Evolutionary conservation across 2,888 invertebrate genomes (phyloP).

Genomic region (Sphecodes monilicornis): DNA sequence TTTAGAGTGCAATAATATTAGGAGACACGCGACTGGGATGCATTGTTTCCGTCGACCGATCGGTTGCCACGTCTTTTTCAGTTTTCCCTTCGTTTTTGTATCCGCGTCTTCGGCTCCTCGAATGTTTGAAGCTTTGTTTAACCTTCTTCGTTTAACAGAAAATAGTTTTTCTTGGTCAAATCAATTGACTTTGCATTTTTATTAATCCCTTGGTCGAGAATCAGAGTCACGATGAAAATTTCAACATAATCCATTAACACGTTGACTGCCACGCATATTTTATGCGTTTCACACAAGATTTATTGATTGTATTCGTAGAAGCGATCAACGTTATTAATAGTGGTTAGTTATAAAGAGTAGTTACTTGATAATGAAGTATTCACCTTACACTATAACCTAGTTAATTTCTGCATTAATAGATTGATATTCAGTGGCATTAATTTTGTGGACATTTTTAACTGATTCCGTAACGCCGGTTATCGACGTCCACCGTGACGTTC

Average conservation of each 20-base stretch:
- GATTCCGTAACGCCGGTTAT: background rate
- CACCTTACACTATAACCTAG: background rate
- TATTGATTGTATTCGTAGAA: background rate
- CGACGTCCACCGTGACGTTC: background rate
- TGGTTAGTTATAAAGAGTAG: too few species aligned
- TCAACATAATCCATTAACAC: background rate
- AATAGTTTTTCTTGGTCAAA: background rate
- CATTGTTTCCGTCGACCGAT: slow-evolving; percentile 12
- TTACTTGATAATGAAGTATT: background rate
- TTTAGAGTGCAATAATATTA: slow-evolving; percentile 48
- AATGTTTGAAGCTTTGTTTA: slow-evolving; percentile 37
- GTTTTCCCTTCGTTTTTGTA: slow-evolving; percentile 35
- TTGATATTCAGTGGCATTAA: background rate
- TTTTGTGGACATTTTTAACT: background rate
- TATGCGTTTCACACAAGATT: background rate
- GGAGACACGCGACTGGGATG: slow-evolving; percentile 24
- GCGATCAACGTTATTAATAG: background rate
- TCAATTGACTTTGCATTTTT: background rate
- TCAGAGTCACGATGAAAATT: background rate
- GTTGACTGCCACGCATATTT: background rate
- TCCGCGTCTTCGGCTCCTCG: slow-evolving; percentile 32
- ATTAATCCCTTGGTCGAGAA: background rate
- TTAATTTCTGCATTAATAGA: background rate
- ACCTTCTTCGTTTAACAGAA: slow-evolving; percentile 57
- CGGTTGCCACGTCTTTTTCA: slow-evolving; percentile 13